Evolutionary conservation across 2,888 invertebrate species (phyloP).

Genomic region (Lypha dubia): DNA sequence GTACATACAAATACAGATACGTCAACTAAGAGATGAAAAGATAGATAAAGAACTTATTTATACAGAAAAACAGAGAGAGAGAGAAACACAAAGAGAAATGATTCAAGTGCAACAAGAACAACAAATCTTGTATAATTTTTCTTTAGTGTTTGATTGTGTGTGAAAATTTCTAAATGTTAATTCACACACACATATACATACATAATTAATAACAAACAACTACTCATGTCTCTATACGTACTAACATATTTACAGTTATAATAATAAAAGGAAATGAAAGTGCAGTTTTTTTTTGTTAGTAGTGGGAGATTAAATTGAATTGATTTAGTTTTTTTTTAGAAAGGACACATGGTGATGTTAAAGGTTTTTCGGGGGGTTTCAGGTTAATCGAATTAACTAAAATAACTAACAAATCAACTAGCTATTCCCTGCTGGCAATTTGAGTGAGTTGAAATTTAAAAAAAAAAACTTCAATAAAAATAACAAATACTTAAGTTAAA

Average conservation of each 20-base stretch:
- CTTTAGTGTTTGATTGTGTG: slow-evolving; percentile 5
- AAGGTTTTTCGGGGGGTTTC: neutral
- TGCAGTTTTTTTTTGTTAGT: neutral
- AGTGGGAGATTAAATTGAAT: neutral
- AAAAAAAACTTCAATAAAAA: slow-evolving; percentile 17
- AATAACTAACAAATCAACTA: slow-evolving; percentile 47
- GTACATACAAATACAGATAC: too few relatives aligned
- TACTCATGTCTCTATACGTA: neutral
- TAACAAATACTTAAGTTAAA: slow-evolving; percentile 26
- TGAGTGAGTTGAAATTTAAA: slow-evolving; percentile 45
- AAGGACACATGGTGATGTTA: slow-evolving; percentile 12
- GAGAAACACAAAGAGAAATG: neutral
- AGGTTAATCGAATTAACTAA: slow-evolving; percentile 42
- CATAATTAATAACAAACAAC: neutral
- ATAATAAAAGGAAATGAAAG: slow-evolving; percentile 16
- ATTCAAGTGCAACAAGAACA: slow-evolving; percentile 43
- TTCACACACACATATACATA: neutral
- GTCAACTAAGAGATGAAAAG: slow-evolving; percentile 15
- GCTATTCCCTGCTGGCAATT: slow-evolving; percentile 74
- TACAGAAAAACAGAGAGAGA: neutral
- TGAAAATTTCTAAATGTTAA: slow-evolving; percentile 26
- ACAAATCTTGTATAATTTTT: slow-evolving; percentile 2
- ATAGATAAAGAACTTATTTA: too few relatives aligned
- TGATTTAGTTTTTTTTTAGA: neutral
- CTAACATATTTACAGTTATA: slow-evolving; percentile 14